Percentiles rank a stretch among this genome's conserved stretches.
These are phyloP conservation scores for Melopsittacus undulatus DNA, from an alignment of 2,797 vertebrate genomes.

Conservation along the genomic window DNA sequence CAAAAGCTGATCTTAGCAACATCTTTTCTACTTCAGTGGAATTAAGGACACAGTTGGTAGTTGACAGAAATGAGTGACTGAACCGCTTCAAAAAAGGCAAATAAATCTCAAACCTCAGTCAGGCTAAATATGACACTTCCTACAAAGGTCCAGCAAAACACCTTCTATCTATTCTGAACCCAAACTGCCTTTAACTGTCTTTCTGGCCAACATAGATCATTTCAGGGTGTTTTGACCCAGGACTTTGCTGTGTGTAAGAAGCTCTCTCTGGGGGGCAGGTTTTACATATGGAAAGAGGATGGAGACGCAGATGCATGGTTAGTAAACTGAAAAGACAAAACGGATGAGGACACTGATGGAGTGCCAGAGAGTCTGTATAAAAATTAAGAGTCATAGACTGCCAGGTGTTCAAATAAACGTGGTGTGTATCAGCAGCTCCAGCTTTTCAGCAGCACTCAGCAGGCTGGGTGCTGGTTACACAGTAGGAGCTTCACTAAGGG, in stretches of 20 bases:
- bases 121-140: not conserved
- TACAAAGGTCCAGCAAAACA: not conserved
- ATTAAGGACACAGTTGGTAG: constrained; percentile 59
- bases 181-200: not conserved
- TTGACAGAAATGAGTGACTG: constrained; percentile 10
- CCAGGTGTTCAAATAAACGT: constrained; percentile 38
- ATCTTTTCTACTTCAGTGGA: constrained; percentile 43
- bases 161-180: not conserved
- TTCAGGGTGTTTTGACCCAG: not conserved
- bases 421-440: not conserved
- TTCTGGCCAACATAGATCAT: not conserved
- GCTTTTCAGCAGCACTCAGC: not conserved
- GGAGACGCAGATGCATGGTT: not conserved
- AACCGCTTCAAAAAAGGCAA: constrained; percentile 56
- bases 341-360: not conserved
- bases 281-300: not conserved
- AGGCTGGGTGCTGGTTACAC: not conserved
- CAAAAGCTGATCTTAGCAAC: constrained; percentile 57
- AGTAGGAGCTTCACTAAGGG: not conserved
- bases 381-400: not conserved
- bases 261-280: not conserved
- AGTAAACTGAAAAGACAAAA: constrained; percentile 1
- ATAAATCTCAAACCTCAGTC: constrained; percentile 25
- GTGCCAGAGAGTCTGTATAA: not conserved
- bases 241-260: not conserved